These are phyloP conservation scores for Tinea pellionella DNA, from an alignment of 2,888 invertebrate species.

Conservation along the genomic window DNA sequence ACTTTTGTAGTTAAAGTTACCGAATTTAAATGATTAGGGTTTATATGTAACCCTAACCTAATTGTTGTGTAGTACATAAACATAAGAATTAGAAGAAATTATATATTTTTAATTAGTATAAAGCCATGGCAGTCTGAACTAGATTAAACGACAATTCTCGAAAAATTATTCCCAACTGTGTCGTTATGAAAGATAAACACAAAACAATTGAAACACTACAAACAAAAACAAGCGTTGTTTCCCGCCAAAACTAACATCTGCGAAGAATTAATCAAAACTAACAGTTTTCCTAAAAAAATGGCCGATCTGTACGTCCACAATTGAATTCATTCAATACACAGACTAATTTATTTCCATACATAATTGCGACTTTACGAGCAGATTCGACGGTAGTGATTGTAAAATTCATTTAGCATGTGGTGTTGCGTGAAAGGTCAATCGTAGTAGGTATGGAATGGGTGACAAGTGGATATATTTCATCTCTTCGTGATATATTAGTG, in stretches of 20 bases:
- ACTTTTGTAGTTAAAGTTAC: neutral
- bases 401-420: neutral
- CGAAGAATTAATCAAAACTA: slow-evolving; percentile 6
- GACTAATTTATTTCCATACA: neutral
- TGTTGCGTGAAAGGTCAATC: neutral
- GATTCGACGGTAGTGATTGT: neutral
- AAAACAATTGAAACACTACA: neutral
- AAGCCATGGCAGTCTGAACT: no score
- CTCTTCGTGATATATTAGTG: slow-evolving; percentile 18
- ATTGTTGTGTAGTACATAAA: no score
- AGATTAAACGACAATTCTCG: no score
- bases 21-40: neutral
- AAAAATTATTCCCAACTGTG: neutral
- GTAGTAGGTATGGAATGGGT: neutral
- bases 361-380: neutral
- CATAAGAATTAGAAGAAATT: no score
- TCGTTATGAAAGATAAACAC: neutral
- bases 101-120: no score
- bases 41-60: neutral
- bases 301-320: neutral
- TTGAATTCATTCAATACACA: neutral
- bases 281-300: neutral
- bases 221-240: neutral
- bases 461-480: slow-evolving; percentile 18
- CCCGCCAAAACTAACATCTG: slow-evolving; percentile 2